phyloP scores from a whole-genome alignment of 2,113 vertebrate genomes.

The Hypomesus transpacificus region DNA sequence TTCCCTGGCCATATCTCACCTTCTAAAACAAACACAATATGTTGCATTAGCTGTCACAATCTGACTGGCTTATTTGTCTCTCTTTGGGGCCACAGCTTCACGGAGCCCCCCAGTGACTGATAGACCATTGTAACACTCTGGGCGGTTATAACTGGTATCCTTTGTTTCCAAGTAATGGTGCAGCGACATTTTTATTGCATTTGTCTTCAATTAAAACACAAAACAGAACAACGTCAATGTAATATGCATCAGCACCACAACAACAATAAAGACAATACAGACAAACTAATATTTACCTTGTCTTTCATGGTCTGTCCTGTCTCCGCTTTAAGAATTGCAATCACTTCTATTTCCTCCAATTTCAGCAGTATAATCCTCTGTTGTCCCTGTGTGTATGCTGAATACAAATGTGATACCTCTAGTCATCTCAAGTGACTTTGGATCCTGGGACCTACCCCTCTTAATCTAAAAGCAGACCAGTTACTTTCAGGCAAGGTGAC shows the following conservation, averaged over 20 bases:
- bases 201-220: slow-evolving; percentile 15
- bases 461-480: not conserved
- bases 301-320: not conserved
- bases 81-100: slow-evolving; percentile 9
- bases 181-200: not conserved
- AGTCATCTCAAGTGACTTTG: slow-evolving; percentile 13
- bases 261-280: not conserved
- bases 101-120: slow-evolving; percentile 9
- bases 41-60: slow-evolving; percentile 25
- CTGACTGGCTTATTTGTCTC: slow-evolving; percentile 7
- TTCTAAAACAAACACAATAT: slow-evolving; percentile 17
- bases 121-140: not conserved
- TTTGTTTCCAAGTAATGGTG: slow-evolving; percentile 6
- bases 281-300: not conserved
- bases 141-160: not conserved
- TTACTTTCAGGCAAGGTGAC: slow-evolving; percentile 15
- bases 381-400: slow-evolving; percentile 5
- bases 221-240: not conserved
- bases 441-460: not conserved
- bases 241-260: not conserved
- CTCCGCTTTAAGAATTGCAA: not conserved
- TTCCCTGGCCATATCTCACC: slow-evolving; percentile 2
- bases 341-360: slow-evolving; percentile 1
- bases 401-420: slow-evolving; percentile 35
- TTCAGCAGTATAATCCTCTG: not conserved